Percentiles rank a stretch among this genome's conserved stretches.
These are phyloP conservation scores for Fregetta grallaria DNA, from an alignment of 2,113 vertebrate genomes.

Conservation along the genomic window DNA sequence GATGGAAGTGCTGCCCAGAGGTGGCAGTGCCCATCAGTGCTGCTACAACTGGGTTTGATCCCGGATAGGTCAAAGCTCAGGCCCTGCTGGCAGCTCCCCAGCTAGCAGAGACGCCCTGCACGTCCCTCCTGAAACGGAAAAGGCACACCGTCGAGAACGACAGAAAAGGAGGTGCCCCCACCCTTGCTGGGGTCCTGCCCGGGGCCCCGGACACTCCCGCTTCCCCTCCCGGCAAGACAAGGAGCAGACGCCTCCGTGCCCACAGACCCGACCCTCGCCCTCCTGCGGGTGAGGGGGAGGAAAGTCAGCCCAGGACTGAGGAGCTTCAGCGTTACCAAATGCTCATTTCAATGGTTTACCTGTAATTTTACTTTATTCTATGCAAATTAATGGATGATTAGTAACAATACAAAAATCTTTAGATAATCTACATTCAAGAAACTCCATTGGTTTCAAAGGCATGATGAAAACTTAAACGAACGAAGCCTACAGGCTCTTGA, in stretches of 20 bases:
- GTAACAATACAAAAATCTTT: not conserved
- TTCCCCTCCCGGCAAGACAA: not conserved
- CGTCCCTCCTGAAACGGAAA: not conserved
- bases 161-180: not conserved
- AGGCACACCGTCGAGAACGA: rapidly evolving
- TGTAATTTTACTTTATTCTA: not conserved
- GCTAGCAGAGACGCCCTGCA: not conserved
- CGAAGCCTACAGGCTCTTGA: not conserved
- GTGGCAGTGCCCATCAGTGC: not conserved
- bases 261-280: not conserved
- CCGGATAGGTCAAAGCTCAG: not conserved
- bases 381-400: not conserved
- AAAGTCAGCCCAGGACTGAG: not conserved
- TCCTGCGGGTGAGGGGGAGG: too few species aligned
- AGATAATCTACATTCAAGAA: not conserved
- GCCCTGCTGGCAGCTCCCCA: not conserved
- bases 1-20: not conserved
- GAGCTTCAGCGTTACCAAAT: not conserved
- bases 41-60: not conserved
- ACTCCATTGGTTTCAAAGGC: not conserved
- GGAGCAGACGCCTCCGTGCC: too few species aligned
- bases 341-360: not conserved
- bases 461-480: not conserved
- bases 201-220: not conserved
- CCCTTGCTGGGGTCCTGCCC: rapidly evolving